These are phyloP conservation scores for Holothuria scabra DNA, from an alignment of 53 echinoderm and acorn worm species.

Conservation along the genomic window DNA sequence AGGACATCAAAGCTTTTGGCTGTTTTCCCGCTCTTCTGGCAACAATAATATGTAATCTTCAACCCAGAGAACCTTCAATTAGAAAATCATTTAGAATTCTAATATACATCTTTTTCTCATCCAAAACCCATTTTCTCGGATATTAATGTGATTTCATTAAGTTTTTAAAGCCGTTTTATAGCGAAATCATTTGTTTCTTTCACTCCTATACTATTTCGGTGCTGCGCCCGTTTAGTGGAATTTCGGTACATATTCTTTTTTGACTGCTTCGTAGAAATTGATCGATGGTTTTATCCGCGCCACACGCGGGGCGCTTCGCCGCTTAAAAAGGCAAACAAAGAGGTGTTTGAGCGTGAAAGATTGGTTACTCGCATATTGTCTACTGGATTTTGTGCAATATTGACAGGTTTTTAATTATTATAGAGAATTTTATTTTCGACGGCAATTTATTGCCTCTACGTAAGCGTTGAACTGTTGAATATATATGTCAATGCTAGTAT, in stretches of 20 bases:
- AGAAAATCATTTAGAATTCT: slow-evolving; percentile 8
- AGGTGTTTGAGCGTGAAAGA: slow-evolving; percentile 35
- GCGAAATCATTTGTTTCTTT: no score
- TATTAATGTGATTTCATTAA: no score
- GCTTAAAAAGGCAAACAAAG: slow-evolving; percentile 29
- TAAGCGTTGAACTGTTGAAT: no score
- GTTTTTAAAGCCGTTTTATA: no score
- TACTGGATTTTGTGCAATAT: no score
- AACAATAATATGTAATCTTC: no score
- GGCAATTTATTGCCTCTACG: not conserved
- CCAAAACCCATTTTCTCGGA: not conserved
- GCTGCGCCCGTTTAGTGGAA: no score
- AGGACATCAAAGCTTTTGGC: no score
- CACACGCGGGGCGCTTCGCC: slow-evolving; percentile 19
- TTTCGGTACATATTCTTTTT: no score
- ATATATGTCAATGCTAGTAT: no score
- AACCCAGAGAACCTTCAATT: not conserved
- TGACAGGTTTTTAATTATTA: slow-evolving; percentile 13
- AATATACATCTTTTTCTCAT: not conserved
- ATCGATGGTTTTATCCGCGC: not conserved
- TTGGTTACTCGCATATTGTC: not conserved
- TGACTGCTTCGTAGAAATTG: not conserved
- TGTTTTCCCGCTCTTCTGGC: no score
- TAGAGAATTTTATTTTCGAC: not conserved
- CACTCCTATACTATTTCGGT: no score